These are phyloP conservation scores for Apodemia duryi DNA, from an alignment of 2,888 invertebrate genomes.

Conservation along the genomic window DNA sequence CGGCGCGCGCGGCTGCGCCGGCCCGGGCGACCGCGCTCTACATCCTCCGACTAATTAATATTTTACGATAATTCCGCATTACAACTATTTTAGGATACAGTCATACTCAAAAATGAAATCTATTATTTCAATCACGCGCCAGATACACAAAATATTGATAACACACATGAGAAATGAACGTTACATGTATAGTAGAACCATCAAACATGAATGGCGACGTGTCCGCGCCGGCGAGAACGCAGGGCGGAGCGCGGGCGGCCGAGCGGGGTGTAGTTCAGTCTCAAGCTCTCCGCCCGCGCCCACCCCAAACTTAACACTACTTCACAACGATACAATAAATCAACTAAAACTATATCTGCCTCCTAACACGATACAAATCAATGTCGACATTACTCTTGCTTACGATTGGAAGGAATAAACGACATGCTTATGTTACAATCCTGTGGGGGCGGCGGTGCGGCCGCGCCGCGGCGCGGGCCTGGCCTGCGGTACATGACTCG, in stretches of 20 bases:
- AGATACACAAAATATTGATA: slow-evolving; percentile 66
- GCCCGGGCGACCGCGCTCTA: slow-evolving; percentile 22
- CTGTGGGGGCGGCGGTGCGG: slow-evolving; percentile 31
- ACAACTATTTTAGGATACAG: slow-evolving; percentile 30
- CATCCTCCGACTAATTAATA: slow-evolving; percentile 18
- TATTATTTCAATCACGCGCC: slow-evolving; percentile 56
- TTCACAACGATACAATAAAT: slow-evolving; percentile 73
- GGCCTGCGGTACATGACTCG: no score
- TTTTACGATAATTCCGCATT: slow-evolving; percentile 21
- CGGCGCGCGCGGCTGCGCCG: slow-evolving; percentile 24
- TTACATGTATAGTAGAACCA: slow-evolving; percentile 60
- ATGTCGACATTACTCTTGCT: slow-evolving; percentile 53
- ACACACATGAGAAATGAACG: slow-evolving; percentile 67
- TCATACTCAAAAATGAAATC: slow-evolving; percentile 48
- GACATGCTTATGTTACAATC: slow-evolving; percentile 62
- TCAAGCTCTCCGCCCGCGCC: slow-evolving; percentile 62
- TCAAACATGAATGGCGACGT: slow-evolving; percentile 49
- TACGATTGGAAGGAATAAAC: slow-evolving; percentile 69
- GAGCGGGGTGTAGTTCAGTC: slow-evolving; percentile 71
- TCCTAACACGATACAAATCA: slow-evolving; percentile 57
- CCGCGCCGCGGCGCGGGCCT: no score
- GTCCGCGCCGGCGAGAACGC: slow-evolving; percentile 50
- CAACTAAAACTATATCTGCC: slow-evolving; percentile 72
- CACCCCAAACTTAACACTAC: slow-evolving; percentile 68
- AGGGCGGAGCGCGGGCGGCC: slow-evolving; percentile 52